Evolutionary conservation across 2,797 vertebrate genomes (phyloP).

Genomic region (Onychomys arenicola): DNA sequence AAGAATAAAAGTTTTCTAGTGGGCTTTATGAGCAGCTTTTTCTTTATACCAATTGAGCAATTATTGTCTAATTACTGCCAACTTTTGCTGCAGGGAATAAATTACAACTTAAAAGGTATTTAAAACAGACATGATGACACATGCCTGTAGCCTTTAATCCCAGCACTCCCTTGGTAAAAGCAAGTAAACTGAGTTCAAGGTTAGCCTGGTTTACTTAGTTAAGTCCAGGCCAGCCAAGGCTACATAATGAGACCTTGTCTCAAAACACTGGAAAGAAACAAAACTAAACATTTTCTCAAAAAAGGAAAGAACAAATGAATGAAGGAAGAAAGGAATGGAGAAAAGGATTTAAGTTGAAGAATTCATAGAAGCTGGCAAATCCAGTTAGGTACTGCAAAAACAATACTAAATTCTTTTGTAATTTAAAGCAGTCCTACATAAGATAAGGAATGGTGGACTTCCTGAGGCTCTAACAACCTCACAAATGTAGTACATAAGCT

Average conservation of each 20-base stretch:
- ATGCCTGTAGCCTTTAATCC: not conserved
- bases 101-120: conserved; percentile 61
- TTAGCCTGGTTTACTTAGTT: not conserved
- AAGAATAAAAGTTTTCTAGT: conserved; percentile 49
- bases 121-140: not conserved
- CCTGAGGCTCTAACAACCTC: not conserved
- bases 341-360: conserved; percentile 55
- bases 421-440: conserved; percentile 56
- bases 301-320: not conserved
- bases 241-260: not conserved
- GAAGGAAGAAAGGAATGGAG: not conserved
- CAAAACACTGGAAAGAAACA: not conserved
- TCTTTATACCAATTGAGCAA: conserved; percentile 50
- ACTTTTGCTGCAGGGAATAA: conserved; percentile 59
- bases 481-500: conserved; percentile 42
- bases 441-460: conserved; percentile 27
- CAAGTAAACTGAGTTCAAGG: not conserved
- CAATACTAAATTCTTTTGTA: not conserved
- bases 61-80: conserved; percentile 50
- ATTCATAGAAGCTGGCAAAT: conserved; percentile 44
- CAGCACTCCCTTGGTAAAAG: not conserved
- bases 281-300: not conserved
- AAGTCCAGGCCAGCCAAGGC: not conserved
- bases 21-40: conserved; percentile 36
- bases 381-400: conserved; percentile 24